Percentiles rank a stretch among this genome's conserved stretches.
phyloP scores from a whole-genome alignment of 2,113 vertebrate genomes.

The Setophaga petechia region DNA sequence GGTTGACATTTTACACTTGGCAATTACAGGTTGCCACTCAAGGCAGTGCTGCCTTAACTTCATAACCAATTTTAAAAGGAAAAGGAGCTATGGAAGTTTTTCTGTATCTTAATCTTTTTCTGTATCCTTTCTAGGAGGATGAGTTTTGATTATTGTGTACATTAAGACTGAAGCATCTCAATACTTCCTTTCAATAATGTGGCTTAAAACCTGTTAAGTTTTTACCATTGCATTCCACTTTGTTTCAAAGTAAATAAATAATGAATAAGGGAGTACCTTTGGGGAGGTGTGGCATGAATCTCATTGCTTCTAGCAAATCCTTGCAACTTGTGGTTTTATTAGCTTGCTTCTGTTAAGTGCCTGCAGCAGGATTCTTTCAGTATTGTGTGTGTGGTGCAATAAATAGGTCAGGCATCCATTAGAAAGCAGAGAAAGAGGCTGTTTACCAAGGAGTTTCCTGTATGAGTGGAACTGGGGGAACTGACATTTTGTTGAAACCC shows the following conservation, averaged over 20 bases:
- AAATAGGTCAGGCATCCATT: slow-evolving; percentile 76
- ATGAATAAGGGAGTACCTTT: neutral
- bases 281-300: slow-evolving; percentile 1
- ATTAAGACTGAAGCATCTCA: neutral
- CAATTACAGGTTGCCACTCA: neutral
- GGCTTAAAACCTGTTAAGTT: neutral
- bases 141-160: neutral
- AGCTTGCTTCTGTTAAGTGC: slow-evolving; percentile 60
- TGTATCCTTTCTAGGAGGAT: neutral
- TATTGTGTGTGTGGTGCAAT: slow-evolving; percentile 54
- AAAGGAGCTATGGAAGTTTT: neutral
- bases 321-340: slow-evolving; percentile 48
- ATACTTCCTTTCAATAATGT: neutral
- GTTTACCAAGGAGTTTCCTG: slow-evolving; percentile 72
- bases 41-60: neutral
- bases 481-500: slow-evolving; percentile 67
- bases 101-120: neutral
- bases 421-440: slow-evolving; percentile 61
- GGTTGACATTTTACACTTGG: neutral
- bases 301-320: neutral
- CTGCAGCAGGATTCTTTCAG: slow-evolving; percentile 64
- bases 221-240: neutral
- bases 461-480: slow-evolving; percentile 56
- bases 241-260: neutral
- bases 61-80: neutral